A percentile compares a stretch with the other conserved stretches of the same genome.
Conservation (phyloP, 2,888 invertebrate species). For the Pecten maximus region DNA sequence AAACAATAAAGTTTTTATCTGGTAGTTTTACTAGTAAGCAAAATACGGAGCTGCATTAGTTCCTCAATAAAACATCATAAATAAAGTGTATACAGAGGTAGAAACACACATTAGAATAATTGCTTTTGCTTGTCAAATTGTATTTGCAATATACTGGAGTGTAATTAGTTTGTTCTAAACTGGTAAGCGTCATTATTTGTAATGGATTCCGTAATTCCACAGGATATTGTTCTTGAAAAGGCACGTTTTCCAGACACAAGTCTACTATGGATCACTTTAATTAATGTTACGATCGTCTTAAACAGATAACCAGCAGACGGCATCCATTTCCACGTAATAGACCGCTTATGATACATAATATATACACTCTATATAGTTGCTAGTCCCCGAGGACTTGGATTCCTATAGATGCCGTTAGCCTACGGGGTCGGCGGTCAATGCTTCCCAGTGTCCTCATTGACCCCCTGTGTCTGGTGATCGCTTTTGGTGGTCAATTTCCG, state of each 20-base stretch:
- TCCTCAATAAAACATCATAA: too few relatives aligned
- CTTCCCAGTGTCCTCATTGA: not conserved
- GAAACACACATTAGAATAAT: too few relatives aligned
- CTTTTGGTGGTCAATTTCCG: constrained; percentile 26
- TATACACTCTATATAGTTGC: not conserved
- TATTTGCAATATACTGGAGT: too few relatives aligned
- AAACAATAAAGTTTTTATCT: too few relatives aligned
- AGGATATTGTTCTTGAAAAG: not conserved
- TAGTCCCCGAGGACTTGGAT: not conserved
- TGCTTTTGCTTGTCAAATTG: too few relatives aligned
- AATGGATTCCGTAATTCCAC: not conserved
- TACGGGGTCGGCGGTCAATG: not conserved
- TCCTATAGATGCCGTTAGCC: not conserved
- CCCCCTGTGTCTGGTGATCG: not conserved
- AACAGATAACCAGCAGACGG: not conserved
- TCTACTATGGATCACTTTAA: not conserved
- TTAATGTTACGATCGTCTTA: not conserved
- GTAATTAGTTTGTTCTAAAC: too few relatives aligned
- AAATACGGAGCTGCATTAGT: too few relatives aligned
- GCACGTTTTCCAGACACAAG: not conserved
- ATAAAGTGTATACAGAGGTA: too few relatives aligned
- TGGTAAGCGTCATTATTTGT: too few relatives aligned
- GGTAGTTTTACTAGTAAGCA: too few relatives aligned
- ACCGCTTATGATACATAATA: not conserved
- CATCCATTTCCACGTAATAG: constrained; percentile 2